A percentile compares a stretch with the other conserved stretches of the same genome.
Conservation (phyloP, 2,797 vertebrate species). For the Adrianichthys oophorus region DNA sequence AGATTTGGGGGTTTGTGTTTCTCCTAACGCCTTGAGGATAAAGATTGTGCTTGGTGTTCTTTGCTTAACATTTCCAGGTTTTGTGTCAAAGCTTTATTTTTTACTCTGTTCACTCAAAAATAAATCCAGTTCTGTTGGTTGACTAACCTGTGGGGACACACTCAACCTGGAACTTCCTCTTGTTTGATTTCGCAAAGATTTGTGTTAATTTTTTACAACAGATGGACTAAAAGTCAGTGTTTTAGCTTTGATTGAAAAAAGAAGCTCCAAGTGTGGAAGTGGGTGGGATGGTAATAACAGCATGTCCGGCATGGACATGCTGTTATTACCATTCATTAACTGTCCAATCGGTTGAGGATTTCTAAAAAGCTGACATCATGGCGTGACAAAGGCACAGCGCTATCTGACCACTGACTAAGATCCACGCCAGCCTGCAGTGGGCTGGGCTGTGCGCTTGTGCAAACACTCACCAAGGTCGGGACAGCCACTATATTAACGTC, state of each 20-base stretch:
- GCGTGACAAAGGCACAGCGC: constrained; percentile 45
- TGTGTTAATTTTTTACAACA: constrained; percentile 49
- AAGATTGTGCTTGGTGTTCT: no score
- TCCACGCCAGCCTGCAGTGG: constrained; percentile 11
- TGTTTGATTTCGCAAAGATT: constrained; percentile 15
- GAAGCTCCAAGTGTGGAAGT: neutral
- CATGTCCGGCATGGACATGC: constrained; percentile 2
- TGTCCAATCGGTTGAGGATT: constrained; percentile 52
- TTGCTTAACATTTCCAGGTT: neutral
- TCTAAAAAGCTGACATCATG: constrained; percentile 41
- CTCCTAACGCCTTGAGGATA: no score
- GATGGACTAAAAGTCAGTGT: constrained; percentile 28
- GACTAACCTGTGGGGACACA: neutral
- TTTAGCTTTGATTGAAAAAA: constrained; percentile 13
- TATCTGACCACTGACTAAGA: constrained; percentile 34
- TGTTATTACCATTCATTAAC: constrained; percentile 20
- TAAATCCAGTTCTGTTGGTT: constrained; percentile 1
- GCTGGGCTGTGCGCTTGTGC: constrained; percentile 5
- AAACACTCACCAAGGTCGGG: constrained; percentile 21
- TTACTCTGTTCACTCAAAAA: constrained; percentile 27
- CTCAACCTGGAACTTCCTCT: constrained; percentile 21
- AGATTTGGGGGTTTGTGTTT: no score
- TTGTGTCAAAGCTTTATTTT: constrained; percentile 5
- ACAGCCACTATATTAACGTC: neutral
- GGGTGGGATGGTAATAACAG: no score